Evolutionary conservation across 2,113 vertebrate species (phyloP).

Genomic region (Charadrius vociferus): DNA sequence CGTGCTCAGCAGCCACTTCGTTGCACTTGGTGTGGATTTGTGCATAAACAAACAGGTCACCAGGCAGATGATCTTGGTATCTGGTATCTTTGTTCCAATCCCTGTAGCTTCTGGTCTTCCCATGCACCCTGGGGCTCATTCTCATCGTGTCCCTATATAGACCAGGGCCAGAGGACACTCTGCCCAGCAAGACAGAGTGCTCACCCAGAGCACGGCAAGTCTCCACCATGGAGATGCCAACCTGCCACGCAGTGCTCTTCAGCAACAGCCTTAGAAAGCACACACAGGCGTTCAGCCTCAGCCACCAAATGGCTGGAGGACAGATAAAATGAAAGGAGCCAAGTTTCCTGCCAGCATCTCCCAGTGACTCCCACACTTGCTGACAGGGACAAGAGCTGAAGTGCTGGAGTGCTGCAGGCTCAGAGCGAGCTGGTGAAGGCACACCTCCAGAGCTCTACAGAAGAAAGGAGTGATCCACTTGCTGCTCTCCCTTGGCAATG

Average conservation of each 20-base stretch:
- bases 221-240: accelerated
- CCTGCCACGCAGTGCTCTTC: background rate
- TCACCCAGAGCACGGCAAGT: background rate
- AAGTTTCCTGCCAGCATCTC: background rate
- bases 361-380: background rate
- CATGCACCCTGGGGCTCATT: background rate
- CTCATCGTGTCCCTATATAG: background rate
- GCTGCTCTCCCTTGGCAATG: background rate
- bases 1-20: background rate
- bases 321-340: background rate
- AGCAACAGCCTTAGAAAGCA: background rate
- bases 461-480: background rate
- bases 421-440: accelerated
- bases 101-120: background rate
- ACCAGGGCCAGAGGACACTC: background rate
- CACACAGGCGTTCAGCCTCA: background rate
- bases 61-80: background rate
- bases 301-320: background rate
- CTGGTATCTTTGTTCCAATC: background rate
- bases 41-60: background rate
- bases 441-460: background rate
- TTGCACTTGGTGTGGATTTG: background rate
- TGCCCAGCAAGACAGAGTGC: background rate
- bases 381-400: background rate
- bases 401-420: background rate